Conservation (phyloP, 2,797 vertebrate genomes). For the Columba guinea region DNA sequence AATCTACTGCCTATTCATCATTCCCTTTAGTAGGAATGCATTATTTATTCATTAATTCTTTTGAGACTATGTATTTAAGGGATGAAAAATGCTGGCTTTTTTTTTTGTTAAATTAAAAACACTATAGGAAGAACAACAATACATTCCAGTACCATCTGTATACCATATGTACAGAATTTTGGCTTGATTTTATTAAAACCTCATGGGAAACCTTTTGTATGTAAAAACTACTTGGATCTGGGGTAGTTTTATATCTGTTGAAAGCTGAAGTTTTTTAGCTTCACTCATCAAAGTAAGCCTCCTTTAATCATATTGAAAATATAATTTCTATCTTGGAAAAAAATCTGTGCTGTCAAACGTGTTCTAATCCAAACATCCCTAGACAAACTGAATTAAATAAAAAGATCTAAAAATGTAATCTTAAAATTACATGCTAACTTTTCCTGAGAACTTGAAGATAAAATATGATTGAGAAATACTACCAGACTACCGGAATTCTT, state of each 20-base stretch:
- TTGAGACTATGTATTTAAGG: background rate
- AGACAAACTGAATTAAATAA: background rate
- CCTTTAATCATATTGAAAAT: background rate
- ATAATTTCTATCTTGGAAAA: background rate
- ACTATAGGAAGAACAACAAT: background rate
- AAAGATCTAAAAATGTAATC: background rate
- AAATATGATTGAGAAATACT: background rate
- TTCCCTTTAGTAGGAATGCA: background rate
- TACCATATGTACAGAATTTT: background rate
- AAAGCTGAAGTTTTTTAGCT: background rate
- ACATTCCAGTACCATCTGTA: constrained; percentile 17
- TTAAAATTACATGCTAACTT: background rate
- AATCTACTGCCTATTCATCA: background rate
- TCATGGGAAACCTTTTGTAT: background rate
- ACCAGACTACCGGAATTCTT: background rate
- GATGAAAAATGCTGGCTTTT: background rate
- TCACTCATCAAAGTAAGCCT: background rate
- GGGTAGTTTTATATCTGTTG: background rate
- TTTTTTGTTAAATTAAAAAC: background rate
- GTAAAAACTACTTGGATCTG: background rate
- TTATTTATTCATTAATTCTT: background rate
- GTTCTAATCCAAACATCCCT: background rate
- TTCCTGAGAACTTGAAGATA: background rate
- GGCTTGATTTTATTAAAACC: constrained; percentile 12
- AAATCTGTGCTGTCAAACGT: background rate